Base-by-base conservation (phyloP, 2,113 vertebrate species). In the Antennarius striatus region DNA sequence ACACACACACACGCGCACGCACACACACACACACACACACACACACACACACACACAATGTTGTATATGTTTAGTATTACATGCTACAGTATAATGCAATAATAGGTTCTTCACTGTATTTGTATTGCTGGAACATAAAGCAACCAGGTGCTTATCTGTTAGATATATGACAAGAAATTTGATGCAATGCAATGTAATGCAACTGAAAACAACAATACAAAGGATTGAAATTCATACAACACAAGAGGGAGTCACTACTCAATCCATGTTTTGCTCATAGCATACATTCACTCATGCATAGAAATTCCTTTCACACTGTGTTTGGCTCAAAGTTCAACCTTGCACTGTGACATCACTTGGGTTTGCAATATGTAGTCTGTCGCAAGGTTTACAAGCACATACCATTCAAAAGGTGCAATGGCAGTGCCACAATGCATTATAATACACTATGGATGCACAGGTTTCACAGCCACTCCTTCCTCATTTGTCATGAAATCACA, bases 361-460 rank as follows among this genome's bases (percentile, higher is more conserved):
- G n/a, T 43, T 3, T 9, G 16, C 4, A 63, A 63, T 57, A 66
- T 75, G 43, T 57, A 69, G 54, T 47, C 64, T 68, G 63, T 81
- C 71, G 63, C 36, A 32, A 14, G 43, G 43, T 45, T 40, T 29
- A 69, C 39, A 48, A 29, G 51, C 29, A 53, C 56, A 75, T 50
- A 47, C 29, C 49, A 52, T 36, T 36, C 69, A 71, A 57, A 55
- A 47, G 53, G 73, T 29, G 56, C 78, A 76, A 81, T 79, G 72
- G 56, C 75, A 77, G 46, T 28, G 40, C 76, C 53, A 77, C 70
- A 52, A 47, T 50, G 69, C 36, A 11, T 45, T 43, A 51, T 77
- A 88, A 87, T 84, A 81, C 43, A 64, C 61, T 82, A 82, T 83
- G 83, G 79, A 80, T 16, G 69, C 67, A 28, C 36, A 62, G 60